Base-by-base conservation (phyloP, 2,888 invertebrate species). In the Morpho achilles region DNA sequence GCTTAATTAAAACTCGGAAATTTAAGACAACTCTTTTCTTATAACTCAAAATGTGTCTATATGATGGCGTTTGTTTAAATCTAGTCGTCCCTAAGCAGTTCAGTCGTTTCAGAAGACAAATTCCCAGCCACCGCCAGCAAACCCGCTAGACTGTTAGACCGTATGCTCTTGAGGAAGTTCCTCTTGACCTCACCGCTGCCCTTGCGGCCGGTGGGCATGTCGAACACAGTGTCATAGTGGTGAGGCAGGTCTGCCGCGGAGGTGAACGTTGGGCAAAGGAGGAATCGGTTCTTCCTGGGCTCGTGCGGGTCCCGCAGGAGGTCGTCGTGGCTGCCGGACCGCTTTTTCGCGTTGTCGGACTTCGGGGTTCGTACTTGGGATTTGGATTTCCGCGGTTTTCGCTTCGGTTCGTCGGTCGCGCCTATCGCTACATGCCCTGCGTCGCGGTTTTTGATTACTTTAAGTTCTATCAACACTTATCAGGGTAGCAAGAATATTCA, bases 231-330 rank as follows among this genome's bases (percentile, higher is more conserved):
- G 68, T 91, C 93, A 77, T 93, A 93, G 69, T 79, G 80, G 60
- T 93, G 91, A 52, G 93, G 93, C 52, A 79, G 44, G 43, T 80
- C 80, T 5, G 79, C 69, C 8, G 77, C 62, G 49, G 80, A 77
- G 9, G 87, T 91, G 92, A 90, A 94, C 82, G 88, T 93, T 84
- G 71, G 94, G 91, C 76, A 86, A 7, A 82, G 92, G 80, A 76
- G 92, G 92, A 81, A 80, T 7, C 76, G 61, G 63, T 77, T 78
- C 5, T 72, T 72, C 0, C 77, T 63, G 43, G 84, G 82, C 22
- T 75, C 73, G 40, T 41, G 43, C 0, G 74, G 62, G 68, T 79
- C 80, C 70, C 72, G 67, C 0, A 84, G 80, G 2, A 86, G 72
- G 62, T 84, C 84, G 78, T 87, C 87, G 78, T 84, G 84, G 64